Evolutionary conservation across 2,113 vertebrate species (phyloP).

Genomic region (Ploceus nigricollis): DNA sequence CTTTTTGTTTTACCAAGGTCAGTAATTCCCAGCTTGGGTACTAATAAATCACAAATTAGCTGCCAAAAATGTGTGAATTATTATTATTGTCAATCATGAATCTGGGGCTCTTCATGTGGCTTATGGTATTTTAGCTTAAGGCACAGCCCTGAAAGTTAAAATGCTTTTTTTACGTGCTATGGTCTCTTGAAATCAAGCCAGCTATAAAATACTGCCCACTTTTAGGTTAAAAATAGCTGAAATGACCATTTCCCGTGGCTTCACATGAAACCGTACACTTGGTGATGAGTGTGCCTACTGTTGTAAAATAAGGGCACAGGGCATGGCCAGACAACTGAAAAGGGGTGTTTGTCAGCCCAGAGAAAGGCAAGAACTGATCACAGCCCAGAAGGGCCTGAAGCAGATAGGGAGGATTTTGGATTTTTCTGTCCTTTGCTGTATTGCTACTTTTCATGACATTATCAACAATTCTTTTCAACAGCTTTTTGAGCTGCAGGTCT

Average conservation of each 20-base stretch:
- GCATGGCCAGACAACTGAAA: not conserved
- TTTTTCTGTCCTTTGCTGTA: not conserved
- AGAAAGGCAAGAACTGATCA: not conserved
- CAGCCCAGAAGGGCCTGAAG: not conserved
- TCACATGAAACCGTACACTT: not conserved
- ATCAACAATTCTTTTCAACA: not conserved
- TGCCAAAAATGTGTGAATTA: not conserved
- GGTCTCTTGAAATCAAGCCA: constrained; percentile 2
- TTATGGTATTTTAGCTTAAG: not conserved
- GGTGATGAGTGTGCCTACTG: not conserved
- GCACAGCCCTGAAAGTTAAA: not conserved
- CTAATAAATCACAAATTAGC: not conserved
- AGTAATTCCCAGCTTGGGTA: not conserved
- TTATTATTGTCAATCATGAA: not conserved
- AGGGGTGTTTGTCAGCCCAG: not conserved
- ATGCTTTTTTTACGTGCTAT: not conserved
- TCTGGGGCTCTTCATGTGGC: not conserved
- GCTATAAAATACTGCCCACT: not conserved
- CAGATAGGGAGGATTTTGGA: not conserved
- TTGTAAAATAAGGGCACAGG: not conserved
- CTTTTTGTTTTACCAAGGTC: not conserved
- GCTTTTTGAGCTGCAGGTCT: not conserved
- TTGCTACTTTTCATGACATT: not conserved
- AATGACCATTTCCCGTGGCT: constrained; percentile 18
- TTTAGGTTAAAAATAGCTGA: constrained; percentile 14